Conservation (phyloP, 2,888 invertebrate species). For the Lamellibrachia satsuma region DNA sequence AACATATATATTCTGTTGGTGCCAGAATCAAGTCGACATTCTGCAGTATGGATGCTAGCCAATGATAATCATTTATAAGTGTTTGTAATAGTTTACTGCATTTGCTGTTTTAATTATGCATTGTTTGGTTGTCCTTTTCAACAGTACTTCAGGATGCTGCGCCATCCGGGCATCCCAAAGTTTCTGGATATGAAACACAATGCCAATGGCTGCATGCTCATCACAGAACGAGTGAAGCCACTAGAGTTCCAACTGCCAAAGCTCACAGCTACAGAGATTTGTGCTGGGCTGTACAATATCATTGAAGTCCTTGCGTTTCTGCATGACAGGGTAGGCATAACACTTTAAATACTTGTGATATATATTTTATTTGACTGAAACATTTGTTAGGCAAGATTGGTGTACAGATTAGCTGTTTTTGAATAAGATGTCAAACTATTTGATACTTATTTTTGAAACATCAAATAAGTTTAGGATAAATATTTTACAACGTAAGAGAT, state of each 20-base stretch:
- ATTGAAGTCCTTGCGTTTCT: conserved; percentile 84
- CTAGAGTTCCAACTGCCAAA: conserved; percentile 74
- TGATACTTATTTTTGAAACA: no score
- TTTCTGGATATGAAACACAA: conserved; percentile 84
- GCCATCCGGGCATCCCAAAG: conserved; percentile 86
- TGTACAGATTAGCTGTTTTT: no score
- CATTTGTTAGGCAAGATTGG: no score
- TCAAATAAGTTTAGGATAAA: no score
- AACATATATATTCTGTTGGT: no score
- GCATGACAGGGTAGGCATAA: conserved; percentile 77
- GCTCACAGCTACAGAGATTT: conserved; percentile 82
- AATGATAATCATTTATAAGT: no score
- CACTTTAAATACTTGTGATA: not conserved
- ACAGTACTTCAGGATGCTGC: conserved; percentile 84
- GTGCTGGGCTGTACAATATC: conserved; percentile 83
- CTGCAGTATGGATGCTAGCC: no score
- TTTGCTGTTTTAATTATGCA: not conserved
- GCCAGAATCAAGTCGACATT: no score
- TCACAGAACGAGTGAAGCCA: conserved; percentile 84
- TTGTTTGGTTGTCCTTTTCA: not conserved
- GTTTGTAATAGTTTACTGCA: not conserved
- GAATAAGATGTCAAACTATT: no score
- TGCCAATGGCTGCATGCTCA: conserved; percentile 78
- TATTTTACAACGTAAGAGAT: no score
- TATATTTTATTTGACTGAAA: no score